Base-by-base conservation (phyloP, 2,888 invertebrate species). In the Lumbricus terrestris region DNA sequence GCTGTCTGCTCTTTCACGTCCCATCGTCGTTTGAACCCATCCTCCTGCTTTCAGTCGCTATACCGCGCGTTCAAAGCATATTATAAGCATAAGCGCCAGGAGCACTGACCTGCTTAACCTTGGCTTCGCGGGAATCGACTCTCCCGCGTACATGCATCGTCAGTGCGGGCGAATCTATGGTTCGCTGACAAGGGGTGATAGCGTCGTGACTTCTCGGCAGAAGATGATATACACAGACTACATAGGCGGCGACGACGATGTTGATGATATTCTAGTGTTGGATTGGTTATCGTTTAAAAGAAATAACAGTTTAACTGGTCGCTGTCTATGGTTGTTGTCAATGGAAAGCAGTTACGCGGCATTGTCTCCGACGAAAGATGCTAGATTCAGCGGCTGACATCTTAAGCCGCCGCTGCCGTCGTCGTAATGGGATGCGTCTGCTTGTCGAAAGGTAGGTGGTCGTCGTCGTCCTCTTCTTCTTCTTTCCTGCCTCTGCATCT, bases 371-470 rank as follows among this genome's bases (percentile, higher is more conserved):
- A 29, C 69, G 29, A 69, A n/a, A 5, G n/a, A 69, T 69, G 69
- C 69, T 69, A 69, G 69, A 69, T 69, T 69, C 69, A 69, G 69
- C 69, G 69, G 69, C 11, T 69, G 69, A 69, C 69, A 69, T 29
- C 69, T 69, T n/a, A n/a, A n/a, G n/a, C n/a, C n/a, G n/a, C 29
- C 69, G 35, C 33, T 13, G 34, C 29, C 69, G 85, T 37, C 23
- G 35, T 37, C 23, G 35, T 15, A 85, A 85, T 85, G 85, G 85
- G 85, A 35, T 85, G 85, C 37, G 85, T 85, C n/a, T 85, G 85
- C 37, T 35, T 85, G 85, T 85, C 85, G 85, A 85, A 85, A 85
- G 85, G 85, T 85, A 85, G 83, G 35, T 83, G n/a, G 85, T 11
- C 35, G 85, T 11, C 85, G 18, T 47, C 47, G 20, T 23, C 20